Base-by-base conservation (phyloP, 2,797 vertebrate species). In the Atherinosoma microstoma region DNA sequence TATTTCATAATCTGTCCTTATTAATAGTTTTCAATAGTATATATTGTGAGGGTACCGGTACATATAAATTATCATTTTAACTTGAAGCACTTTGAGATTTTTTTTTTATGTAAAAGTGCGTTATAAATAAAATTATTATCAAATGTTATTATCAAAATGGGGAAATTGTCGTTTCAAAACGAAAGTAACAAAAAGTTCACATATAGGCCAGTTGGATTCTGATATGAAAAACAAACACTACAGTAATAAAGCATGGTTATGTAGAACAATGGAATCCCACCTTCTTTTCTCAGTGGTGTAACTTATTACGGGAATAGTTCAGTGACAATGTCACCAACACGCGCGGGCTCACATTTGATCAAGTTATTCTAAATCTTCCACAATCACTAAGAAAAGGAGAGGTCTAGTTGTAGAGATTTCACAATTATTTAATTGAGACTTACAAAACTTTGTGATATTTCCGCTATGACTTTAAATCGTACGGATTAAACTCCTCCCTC, bases 381-480 rank as follows among this genome's bases (percentile, higher is more conserved):
- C 40, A n/a, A 10, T 16, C 42, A 45, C 42, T 16, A 16, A 42
- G 32, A 49, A 22, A 27, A 24, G 9, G 5, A 12, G 24, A 5
- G 22, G 12, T 32, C 54, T 29, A 30, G 9, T 18, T 20, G 10
- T 38, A 18, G 3, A 38, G 6, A 20, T 29, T 13, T 53, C 11
- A 20, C 0, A 15, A 10, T 11, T 20, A 77, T 29, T 78, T 29
- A 62, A 70, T 20, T 60, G 76, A 67, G 58, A 67, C 20, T 24
- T 53, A 27, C 3, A 8, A 77, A 84, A 88, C 67, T 85, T 82
- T 40, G 60, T 9, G 32, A 62, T 53, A 56, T 71, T 42, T 76
- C 79, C 70, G 76, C 90, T 92, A 71, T 74, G 91, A 78, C 91
- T 93, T 94, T 93, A 92, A 94, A 89, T 90, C 83, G 83, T 72